Evolutionary conservation across 2,113 vertebrate species (phyloP), one percentile per base, ranked within the genome.

Genomic region (Steatornis caripensis): DNA sequence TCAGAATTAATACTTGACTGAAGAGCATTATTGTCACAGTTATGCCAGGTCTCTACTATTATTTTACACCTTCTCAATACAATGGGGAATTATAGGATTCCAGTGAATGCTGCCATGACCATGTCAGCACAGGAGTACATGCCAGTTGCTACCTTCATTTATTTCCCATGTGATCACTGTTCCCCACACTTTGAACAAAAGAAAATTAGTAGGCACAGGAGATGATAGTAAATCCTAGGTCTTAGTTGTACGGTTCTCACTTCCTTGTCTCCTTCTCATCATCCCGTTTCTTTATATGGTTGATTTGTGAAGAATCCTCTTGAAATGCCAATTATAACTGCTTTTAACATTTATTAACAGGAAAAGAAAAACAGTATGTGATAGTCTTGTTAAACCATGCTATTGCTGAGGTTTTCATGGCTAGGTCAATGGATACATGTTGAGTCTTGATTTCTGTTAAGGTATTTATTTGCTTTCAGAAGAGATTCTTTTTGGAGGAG

Each of bases 401-500:
- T 93, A 84, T 82, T 97, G 79, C 53, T 90, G 39, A 97, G 87
- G 49, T 89, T 62, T 90, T 95, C 48, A 70, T 58, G 76, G 92
- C 80, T 94, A 77, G 88, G 94, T 97, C 94, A 96, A 75, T 58
- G 68, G 84, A 69, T 84, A n/a, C 93, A 94, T 95, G 87, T 76
- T 81, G 87, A 87, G 72, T 95, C 95, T 97, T 96, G 92, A 97
- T 89, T 96, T 97, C 90, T 94, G 46, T 87, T 76, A 84, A 95
- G 46, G 57, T 82, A 66, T 94, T 89, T 95, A 84, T 95, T 95
- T 90, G 72, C 58, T 96, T 97, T 97, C 76, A 95, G 89, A 85
- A 93, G 74, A 84, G 29, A 30, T 49, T 57, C 43, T 55, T 78
- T 43, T 91, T 76, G 51, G 10, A 90, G 78, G 54, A 84, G 84